Conservation (phyloP, 2,888 invertebrate species). For the Caenorhabditis sulstoni region DNA sequence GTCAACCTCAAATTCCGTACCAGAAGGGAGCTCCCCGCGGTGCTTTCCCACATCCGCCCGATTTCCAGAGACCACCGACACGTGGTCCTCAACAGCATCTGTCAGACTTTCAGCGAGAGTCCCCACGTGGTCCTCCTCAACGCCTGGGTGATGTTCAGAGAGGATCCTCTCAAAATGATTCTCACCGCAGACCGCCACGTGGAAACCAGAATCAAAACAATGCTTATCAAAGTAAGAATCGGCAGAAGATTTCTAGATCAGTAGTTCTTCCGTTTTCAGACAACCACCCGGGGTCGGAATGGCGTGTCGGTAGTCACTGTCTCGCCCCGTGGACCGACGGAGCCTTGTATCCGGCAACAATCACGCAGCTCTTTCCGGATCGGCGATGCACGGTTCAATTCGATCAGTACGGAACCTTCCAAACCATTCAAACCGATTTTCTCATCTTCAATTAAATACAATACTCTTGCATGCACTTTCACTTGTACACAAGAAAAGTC, state of each 20-base stretch:
- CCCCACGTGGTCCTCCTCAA: too few relatives aligned
- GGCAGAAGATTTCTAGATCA: too few relatives aligned
- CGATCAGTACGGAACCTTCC: conserved; percentile 55
- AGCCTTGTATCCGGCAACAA: conserved; percentile 47
- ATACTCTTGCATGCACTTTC: too few relatives aligned
- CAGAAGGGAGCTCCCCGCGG: too few relatives aligned
- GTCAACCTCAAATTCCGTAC: too few relatives aligned
- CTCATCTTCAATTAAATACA: conserved; percentile 40
- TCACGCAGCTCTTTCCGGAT: conserved; percentile 30
- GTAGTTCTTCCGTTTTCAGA: too few relatives aligned
- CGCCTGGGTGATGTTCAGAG: too few relatives aligned
- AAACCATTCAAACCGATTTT: conserved; percentile 42
- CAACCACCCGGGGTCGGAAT: conserved; percentile 10
- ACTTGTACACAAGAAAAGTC: too few relatives aligned
- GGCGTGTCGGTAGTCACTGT: conserved; percentile 51
- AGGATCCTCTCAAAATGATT: too few relatives aligned
- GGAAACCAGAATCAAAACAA: background rate
- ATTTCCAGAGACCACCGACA: conserved; percentile 8
- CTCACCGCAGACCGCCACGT: background rate
- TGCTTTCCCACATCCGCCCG: too few relatives aligned
- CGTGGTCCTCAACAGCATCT: background rate
- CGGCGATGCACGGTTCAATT: conserved; percentile 39
- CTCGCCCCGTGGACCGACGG: conserved; percentile 62
- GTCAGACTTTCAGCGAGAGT: too few relatives aligned
- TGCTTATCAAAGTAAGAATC: too few relatives aligned